Conservation (phyloP, 1,140 invertebrate species). For the Cepaea nemoralis region DNA sequence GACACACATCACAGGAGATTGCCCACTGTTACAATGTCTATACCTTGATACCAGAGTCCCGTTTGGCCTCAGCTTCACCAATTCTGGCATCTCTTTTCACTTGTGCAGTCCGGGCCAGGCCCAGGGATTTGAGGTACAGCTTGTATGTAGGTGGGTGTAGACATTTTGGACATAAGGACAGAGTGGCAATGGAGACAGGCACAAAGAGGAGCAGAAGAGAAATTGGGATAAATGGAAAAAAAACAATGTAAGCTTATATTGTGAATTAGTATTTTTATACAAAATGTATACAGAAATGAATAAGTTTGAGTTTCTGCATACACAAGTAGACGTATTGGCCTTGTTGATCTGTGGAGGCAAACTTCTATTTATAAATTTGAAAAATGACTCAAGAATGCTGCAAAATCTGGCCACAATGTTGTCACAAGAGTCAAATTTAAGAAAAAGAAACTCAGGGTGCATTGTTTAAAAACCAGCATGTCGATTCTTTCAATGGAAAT, state of each 20-base stretch:
- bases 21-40: neutral
- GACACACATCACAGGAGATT: neutral
- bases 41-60: constrained; percentile 70
- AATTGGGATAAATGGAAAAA: neutral
- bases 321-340: neutral
- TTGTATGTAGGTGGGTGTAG: constrained; percentile 71
- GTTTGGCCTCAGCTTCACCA: constrained; percentile 90
- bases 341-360: neutral
- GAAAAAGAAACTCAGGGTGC: too few species aligned
- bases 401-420: neutral
- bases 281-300: too few species aligned
- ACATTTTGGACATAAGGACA: neutral
- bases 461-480: too few species aligned
- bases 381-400: constrained; percentile 1
- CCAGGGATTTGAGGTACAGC: constrained; percentile 94
- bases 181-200: neutral
- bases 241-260: neutral
- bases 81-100: constrained; percentile 96
- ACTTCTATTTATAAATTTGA: neutral
- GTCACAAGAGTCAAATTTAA: too few species aligned
- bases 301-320: too few species aligned
- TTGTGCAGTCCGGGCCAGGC: constrained; percentile 95
- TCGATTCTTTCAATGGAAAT: too few species aligned
- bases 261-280: neutral
- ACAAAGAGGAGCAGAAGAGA: neutral